Evolutionary conservation across 2,888 invertebrate genomes (phyloP).

Genomic region (Melanchra persicariae): DNA sequence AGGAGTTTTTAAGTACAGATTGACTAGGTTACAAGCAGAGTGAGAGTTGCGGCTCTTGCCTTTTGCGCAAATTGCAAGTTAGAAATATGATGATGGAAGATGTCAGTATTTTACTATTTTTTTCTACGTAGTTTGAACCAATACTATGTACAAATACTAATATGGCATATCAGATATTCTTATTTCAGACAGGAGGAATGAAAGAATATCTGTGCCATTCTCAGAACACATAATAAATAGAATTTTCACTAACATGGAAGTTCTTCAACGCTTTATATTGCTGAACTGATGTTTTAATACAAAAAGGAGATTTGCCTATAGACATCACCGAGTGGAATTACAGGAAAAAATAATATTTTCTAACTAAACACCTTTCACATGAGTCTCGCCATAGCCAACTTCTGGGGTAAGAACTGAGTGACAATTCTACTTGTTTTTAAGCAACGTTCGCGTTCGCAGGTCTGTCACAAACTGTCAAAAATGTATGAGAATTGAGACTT

Average conservation of each 20-base stretch:
- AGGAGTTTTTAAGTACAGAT: too few species aligned
- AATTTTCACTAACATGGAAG: neutral
- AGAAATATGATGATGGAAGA: too few species aligned
- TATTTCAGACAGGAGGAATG: neutral
- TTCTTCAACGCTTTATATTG: neutral
- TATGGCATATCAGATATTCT: neutral
- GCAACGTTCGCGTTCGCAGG: too few species aligned
- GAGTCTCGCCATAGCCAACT: neutral
- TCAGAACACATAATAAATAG: neutral
- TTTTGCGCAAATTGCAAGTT: too few species aligned
- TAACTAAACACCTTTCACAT: neutral
- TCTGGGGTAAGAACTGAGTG: slow-evolving; percentile 6
- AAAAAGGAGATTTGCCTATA: neutral
- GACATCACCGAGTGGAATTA: neutral
- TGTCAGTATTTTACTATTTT: neutral
- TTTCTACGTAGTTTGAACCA: neutral
- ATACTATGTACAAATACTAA: neutral
- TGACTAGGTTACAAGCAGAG: too few species aligned
- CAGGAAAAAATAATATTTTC: neutral
- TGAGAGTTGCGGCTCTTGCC: too few species aligned
- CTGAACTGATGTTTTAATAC: neutral
- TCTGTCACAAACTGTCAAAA: too few species aligned
- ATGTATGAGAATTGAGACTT: too few species aligned
- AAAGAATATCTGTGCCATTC: neutral
- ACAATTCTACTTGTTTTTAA: too few species aligned